These are phyloP conservation scores for Drosophila prostipennis DNA, from an alignment of 2,888 invertebrate species.

Conservation along the genomic window DNA sequence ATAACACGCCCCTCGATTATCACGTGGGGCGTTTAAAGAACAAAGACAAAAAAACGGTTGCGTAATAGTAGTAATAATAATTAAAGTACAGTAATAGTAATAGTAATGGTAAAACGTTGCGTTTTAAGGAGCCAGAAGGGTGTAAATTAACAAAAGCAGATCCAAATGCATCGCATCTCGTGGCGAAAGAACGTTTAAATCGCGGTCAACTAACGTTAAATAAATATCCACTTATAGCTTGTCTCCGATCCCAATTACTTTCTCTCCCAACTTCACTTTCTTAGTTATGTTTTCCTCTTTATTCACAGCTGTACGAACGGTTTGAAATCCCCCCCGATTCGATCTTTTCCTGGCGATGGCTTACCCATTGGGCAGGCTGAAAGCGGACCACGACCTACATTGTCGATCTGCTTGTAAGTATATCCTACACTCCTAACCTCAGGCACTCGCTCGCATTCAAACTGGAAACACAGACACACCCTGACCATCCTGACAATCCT, in stretches of 20 bases:
- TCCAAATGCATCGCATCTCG: slow-evolving; percentile 18
- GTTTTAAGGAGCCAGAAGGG: slow-evolving; percentile 26
- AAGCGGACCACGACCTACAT: not conserved
- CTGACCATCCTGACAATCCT: not conserved
- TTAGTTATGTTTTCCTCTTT: not conserved
- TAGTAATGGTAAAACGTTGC: slow-evolving; percentile 44
- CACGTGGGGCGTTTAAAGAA: not conserved
- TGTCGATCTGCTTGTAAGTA: not conserved
- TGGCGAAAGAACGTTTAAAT: slow-evolving; percentile 8
- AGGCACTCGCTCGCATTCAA: slow-evolving; percentile 4
- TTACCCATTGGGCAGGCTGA: not conserved
- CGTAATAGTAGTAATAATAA: slow-evolving; percentile 19
- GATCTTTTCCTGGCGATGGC: not conserved
- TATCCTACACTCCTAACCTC: not conserved
- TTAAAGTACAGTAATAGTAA: slow-evolving; percentile 36
- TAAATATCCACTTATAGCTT: slow-evolving; percentile 21
- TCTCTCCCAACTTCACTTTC: not conserved
- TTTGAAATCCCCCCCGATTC: not conserved
- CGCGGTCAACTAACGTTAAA: slow-evolving; percentile 6
- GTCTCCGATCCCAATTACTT: not conserved
- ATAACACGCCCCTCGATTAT: not conserved
- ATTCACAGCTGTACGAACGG: slow-evolving; percentile 14
- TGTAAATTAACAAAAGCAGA: slow-evolving; percentile 37
- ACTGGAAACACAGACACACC: not conserved
- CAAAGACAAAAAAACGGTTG: slow-evolving; percentile 1